Evolutionary conservation across 2,797 vertebrate species (phyloP).

Genomic region (Brotula barbata): DNA sequence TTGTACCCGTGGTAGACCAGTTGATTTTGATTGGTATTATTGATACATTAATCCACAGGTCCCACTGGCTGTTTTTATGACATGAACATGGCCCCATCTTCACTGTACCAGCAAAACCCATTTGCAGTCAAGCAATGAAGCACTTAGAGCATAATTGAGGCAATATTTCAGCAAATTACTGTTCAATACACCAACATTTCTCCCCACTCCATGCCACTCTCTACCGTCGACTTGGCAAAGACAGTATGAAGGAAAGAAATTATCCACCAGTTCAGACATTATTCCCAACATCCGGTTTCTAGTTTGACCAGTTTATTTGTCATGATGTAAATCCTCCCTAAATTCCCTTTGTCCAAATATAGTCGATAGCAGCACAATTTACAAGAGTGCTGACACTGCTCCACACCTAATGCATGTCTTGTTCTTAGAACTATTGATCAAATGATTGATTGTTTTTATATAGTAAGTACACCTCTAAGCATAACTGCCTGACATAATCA

Average conservation of each 20-base stretch:
- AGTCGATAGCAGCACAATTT: constrained; percentile 1
- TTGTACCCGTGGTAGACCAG: too few species aligned
- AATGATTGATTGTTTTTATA: constrained; percentile 28
- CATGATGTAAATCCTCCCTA: not conserved
- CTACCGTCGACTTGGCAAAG: constrained; percentile 1
- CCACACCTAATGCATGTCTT: constrained; percentile 19
- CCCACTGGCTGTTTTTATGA: constrained; percentile 16
- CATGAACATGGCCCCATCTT: not conserved
- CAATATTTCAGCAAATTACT: not conserved
- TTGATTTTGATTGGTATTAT: too few species aligned
- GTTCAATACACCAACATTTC: constrained; percentile 1
- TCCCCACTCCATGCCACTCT: not conserved
- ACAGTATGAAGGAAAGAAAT: not conserved
- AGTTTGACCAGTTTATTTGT: not conserved
- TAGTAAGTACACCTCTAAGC: constrained; percentile 12
- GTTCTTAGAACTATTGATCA: too few species aligned
- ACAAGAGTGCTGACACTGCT: not conserved
- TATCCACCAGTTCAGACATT: not conserved
- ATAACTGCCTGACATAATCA: constrained; percentile 20
- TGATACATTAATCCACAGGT: not conserved
- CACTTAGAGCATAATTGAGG: constrained; percentile 6
- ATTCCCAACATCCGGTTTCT: not conserved
- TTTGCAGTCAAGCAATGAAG: constrained; percentile 29
- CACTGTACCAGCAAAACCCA: constrained; percentile 15
- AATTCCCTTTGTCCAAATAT: constrained; percentile 12